Conservation (phyloP, 1,140 invertebrate genomes). For the Helicorthomorpha holstii region DNA sequence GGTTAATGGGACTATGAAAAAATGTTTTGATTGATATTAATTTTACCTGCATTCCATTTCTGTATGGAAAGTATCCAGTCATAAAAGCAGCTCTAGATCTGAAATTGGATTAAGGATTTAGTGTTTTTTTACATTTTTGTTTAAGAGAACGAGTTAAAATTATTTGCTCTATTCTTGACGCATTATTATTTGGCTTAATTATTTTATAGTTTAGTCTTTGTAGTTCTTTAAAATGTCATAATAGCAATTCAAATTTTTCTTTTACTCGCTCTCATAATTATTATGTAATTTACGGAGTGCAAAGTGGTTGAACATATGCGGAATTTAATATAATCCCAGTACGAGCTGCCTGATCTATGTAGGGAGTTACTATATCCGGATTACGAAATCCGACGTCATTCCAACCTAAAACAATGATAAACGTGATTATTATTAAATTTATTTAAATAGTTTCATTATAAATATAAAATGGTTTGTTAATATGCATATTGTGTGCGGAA, state of each 20-base stretch:
- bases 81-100: constrained; percentile 46
- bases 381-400: constrained; percentile 74
- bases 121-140: no score
- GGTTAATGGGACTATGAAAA: not conserved
- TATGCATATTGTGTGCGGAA: no score
- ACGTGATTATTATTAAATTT: no score
- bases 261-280: no score
- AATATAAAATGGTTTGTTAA: no score
- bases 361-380: constrained; percentile 62
- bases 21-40: not conserved
- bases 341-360: constrained; percentile 62
- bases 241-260: no score
- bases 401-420: no score
- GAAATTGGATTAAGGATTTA: no score
- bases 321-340: constrained; percentile 56
- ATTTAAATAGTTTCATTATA: no score
- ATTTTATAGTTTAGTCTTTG: not conserved
- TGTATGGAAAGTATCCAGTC: constrained; percentile 68
- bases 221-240: not conserved
- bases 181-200: not conserved
- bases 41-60: constrained; percentile 16
- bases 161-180: no score
- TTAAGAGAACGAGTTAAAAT: no score
- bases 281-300: constrained; percentile 45
- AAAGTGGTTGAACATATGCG: constrained; percentile 60